Conservation (phyloP, 2,797 vertebrate genomes). For the Peromyscus melanophrys region DNA sequence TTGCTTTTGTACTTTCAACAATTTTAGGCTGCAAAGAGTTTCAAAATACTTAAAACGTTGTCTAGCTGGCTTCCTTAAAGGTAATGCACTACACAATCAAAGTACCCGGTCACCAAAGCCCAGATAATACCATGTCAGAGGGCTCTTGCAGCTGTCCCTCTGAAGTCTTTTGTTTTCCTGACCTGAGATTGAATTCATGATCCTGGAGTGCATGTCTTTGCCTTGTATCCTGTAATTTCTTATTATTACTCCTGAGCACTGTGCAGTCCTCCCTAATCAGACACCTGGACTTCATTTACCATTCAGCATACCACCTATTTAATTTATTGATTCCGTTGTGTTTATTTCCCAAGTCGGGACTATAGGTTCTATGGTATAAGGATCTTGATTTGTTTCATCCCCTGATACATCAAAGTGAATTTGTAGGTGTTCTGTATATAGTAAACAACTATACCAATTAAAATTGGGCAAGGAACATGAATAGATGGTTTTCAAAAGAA, state of each 20-base stretch:
- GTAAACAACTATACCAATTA: neutral
- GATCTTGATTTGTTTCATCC: neutral
- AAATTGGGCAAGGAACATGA: neutral
- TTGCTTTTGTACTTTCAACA: conserved; percentile 16
- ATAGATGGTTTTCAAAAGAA: neutral
- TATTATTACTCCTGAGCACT: neutral
- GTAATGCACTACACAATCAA: neutral
- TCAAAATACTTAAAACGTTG: neutral
- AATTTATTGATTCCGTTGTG: neutral
- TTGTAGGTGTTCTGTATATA: neutral
- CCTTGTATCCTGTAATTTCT: neutral
- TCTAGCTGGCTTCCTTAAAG: neutral
- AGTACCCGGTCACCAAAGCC: neutral
- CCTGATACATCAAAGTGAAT: neutral
- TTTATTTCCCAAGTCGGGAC: neutral
- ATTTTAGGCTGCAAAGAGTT: neutral
- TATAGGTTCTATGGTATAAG: neutral
- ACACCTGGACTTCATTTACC: neutral
- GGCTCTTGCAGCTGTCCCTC: neutral
- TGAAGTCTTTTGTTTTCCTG: neutral
- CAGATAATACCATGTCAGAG: neutral
- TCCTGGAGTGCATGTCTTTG: neutral
- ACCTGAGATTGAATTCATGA: neutral
- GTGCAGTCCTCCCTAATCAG: too few species aligned
- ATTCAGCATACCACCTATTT: neutral